Evolutionary conservation across 53 echinoderm and acorn worm genomes (phyloP).

Genomic region (Echinarachnius parma): DNA sequence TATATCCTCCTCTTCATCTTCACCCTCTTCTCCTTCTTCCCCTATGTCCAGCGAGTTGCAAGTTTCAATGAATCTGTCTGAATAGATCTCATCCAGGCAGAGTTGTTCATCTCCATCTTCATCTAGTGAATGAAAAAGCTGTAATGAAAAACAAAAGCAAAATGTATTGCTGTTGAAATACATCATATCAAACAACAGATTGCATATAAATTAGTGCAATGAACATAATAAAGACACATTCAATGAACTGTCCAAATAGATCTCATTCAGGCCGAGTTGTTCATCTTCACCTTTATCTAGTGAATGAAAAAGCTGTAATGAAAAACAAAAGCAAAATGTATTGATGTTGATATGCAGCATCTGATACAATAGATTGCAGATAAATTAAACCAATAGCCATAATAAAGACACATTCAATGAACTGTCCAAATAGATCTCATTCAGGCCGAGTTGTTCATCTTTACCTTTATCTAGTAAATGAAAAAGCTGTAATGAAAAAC

Average conservation of each 20-base stretch:
- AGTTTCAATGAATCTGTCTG: slow-evolving; percentile 13
- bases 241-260: slow-evolving; percentile 23
- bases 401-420: too few relatives aligned
- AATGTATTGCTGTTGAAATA: too few relatives aligned
- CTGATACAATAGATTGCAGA: too few relatives aligned
- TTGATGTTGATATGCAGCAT: too few relatives aligned
- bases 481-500: slow-evolving; percentile 58
- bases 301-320: slow-evolving; percentile 59
- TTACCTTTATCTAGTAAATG: slow-evolving; percentile 50
- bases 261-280: slow-evolving; percentile 48
- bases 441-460: slow-evolving; percentile 44
- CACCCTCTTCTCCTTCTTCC: not conserved
- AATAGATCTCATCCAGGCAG: slow-evolving; percentile 51
- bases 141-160: slow-evolving; percentile 10
- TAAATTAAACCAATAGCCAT: too few relatives aligned
- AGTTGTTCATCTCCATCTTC: slow-evolving; percentile 45
- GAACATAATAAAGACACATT: too few relatives aligned
- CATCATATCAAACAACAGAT: too few relatives aligned
- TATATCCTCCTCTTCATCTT: not conserved
- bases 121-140: slow-evolving; percentile 71
- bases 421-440: slow-evolving; percentile 49
- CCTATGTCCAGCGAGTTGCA: not conserved
- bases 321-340: not conserved
- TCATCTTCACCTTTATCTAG: slow-evolving; percentile 57
- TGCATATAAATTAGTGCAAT: too few relatives aligned